Percentiles rank a stretch among this genome's conserved stretches.
Evolutionary conservation across 2,113 vertebrate species (phyloP).

Genomic region (Hystrix cristata): DNA sequence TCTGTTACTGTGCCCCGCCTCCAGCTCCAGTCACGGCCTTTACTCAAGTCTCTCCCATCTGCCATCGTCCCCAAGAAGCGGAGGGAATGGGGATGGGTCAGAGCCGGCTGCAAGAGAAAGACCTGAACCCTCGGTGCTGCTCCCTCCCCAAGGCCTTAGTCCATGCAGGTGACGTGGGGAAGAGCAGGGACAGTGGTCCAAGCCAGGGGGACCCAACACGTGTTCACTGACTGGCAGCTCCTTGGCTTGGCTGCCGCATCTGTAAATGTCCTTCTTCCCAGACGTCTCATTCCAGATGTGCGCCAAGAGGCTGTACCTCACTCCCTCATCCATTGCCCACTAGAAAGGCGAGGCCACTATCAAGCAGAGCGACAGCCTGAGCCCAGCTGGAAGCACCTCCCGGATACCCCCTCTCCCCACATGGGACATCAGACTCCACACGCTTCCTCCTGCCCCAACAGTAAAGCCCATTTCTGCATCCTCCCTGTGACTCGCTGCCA

Average conservation of each 20-base stretch:
- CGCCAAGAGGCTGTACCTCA: too few species aligned
- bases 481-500: not conserved
- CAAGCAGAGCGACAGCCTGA: not conserved
- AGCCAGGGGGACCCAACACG: not conserved
- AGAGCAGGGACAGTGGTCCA: too few species aligned
- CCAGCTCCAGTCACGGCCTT: not conserved
- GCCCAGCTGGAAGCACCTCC: too few species aligned
- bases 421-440: not conserved
- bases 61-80: not conserved
- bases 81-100: not conserved
- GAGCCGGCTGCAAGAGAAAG: not conserved
- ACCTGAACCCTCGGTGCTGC: not conserved
- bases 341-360: not conserved
- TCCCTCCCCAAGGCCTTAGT: too few species aligned
- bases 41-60: not conserved
- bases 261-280: not conserved
- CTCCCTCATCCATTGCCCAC: not conserved
- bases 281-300: not conserved
- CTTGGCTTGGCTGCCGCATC: accelerated
- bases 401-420: not conserved
- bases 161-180: too few species aligned
- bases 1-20: not conserved
- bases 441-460: not conserved
- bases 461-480: conserved; percentile 42
- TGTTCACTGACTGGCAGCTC: not conserved